These are phyloP conservation scores for Desoria tigrina DNA, from an alignment of 2,888 invertebrate genomes.

Conservation along the genomic window DNA sequence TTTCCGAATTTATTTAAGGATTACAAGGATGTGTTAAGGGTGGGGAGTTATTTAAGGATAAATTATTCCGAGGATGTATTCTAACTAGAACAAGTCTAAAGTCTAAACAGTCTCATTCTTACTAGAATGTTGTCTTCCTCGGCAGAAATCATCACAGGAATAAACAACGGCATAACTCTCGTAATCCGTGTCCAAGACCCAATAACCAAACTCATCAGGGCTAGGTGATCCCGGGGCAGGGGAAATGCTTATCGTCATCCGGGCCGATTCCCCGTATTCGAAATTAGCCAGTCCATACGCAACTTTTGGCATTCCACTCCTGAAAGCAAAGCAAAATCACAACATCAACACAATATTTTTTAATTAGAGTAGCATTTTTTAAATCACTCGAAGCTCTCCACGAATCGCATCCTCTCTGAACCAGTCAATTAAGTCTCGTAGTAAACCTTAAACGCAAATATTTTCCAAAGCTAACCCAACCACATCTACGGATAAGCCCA, in stretches of 20 bases:
- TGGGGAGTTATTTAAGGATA: background rate
- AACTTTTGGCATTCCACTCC: constrained; percentile 53
- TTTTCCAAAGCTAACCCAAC: no score
- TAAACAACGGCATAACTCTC: constrained; percentile 53
- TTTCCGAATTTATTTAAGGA: no score
- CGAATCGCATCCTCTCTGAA: no score
- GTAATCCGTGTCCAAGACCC: constrained; percentile 53
- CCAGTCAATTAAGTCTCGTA: no score
- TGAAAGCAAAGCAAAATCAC: constrained; percentile 27
- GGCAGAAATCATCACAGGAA: constrained; percentile 53
- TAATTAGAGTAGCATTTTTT: no score
- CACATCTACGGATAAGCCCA: no score
- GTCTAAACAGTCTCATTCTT: constrained; percentile 16
- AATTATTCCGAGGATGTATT: background rate
- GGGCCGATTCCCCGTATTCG: constrained; percentile 52
- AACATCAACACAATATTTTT: no score
- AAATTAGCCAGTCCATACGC: constrained; percentile 52
- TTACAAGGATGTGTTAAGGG: no score
- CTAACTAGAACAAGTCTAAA: constrained; percentile 8
- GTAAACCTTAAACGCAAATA: no score
- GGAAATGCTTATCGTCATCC: constrained; percentile 50
- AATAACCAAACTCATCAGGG: constrained; percentile 50
- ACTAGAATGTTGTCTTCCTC: constrained; percentile 53
- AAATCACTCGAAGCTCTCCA: no score
- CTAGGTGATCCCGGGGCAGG: constrained; percentile 45